Percentiles rank a stretch among this genome's conserved stretches.
phyloP scores from a whole-genome alignment of 2,113 vertebrate species.

The Cynopterus brachyotis region DNA sequence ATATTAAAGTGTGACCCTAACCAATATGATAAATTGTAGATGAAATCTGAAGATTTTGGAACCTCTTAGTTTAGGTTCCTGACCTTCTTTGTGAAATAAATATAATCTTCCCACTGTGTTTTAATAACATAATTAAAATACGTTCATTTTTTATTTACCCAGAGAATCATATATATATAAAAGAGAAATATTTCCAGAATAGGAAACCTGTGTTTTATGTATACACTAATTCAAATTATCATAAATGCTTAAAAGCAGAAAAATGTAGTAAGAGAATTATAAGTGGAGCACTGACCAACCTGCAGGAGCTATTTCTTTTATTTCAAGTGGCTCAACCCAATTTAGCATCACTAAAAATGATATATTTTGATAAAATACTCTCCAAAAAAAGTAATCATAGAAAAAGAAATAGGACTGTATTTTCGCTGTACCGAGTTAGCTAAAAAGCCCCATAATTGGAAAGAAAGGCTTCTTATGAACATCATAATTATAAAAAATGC shows the following conservation, averaged over 20 bases:
- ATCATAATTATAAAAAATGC: neutral
- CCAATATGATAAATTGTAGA: neutral
- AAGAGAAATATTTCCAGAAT: too few species aligned
- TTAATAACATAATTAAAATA: constrained; percentile 39
- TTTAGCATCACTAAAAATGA: neutral
- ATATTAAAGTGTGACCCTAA: neutral
- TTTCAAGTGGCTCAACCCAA: neutral
- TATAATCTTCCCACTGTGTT: neutral
- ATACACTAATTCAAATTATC: too few species aligned
- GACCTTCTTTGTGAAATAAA: constrained; percentile 36
- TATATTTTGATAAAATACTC: constrained; percentile 3
- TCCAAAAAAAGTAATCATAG: neutral
- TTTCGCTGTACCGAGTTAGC: constrained; percentile 8
- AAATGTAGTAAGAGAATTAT: too few species aligned
- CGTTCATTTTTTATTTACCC: neutral
- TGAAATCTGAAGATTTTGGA: constrained; percentile 1
- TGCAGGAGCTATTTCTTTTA: neutral
- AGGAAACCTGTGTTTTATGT: too few species aligned
- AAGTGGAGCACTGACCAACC: too few species aligned
- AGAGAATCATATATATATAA: neutral
- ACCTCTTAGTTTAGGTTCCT: neutral
- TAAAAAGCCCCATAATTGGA: neutral
- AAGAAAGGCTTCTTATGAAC: neutral
- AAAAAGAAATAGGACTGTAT: neutral
- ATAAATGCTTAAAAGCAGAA: too few species aligned